Evolutionary conservation across 2,888 invertebrate genomes (phyloP), one percentile per base, ranked within the genome.

Genomic region (Theodoxus fluviatilis): DNA sequence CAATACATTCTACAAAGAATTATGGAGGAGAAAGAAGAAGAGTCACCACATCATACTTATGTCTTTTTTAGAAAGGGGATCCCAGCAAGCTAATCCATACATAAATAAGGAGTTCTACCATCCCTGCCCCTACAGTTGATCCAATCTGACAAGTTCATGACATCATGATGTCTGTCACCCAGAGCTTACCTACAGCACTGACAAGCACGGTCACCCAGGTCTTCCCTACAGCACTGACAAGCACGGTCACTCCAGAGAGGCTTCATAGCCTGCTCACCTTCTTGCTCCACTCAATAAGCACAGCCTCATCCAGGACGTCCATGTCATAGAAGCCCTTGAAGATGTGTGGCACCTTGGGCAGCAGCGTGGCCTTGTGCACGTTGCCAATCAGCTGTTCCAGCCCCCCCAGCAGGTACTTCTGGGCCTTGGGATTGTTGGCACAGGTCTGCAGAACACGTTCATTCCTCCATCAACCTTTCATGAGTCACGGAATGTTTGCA

Each of bases 241-340:
- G 9, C 7, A 7, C 18, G 12, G 0, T 66, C 22, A 66, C 18
- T 12, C 12, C 9, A 0, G 9, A 38, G 28, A 40, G 22, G 18
- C 43, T 40, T 66, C 15, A 59, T 15, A 28, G 3, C 15, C 12
- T 28, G 4, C 68, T 64, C 68, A 95, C 94, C 90, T 97, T 98
- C 80, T 93, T 93, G 9, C 93, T 93, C 99, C 99, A 99, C 76
- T 98, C 97, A 74, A 98, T 89, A 79, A 99, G 90, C 63, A 94
- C 93, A 85, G 94, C 94, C 88, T 99, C 99, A 78, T 96, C 96
- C 81, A 99, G 90, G 81, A 99, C 94, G 89, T 99, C 99, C 79
- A 90, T 88, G 89, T 99, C 98, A 89, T 99, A 99, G 84, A 99
- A 92, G 77, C 93, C 89, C 90, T 96, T 96, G 78, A 96, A 90